Base-by-base conservation (phyloP, 2,797 vertebrate genomes). In the Nothura maculosa region DNA sequence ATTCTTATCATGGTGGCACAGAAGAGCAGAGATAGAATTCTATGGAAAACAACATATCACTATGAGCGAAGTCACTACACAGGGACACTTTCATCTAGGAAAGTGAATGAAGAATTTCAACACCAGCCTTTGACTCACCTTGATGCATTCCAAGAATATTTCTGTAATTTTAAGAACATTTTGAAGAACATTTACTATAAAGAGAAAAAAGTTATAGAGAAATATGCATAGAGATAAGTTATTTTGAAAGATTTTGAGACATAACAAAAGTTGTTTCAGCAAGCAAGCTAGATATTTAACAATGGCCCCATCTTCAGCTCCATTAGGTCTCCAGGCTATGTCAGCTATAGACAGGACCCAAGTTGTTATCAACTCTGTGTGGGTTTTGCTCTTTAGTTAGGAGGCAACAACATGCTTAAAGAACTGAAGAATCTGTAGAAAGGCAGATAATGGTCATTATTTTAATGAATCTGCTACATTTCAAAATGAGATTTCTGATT, bases 381-480 rank as follows among this genome's bases (percentile, higher is more conserved):
- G 25, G 54, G 25, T 70, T 91, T 66, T 54, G 75, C 14, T 57
- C 40, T 85, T 91, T 74, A 89, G 50, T 43, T 58, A 55, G 52
- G 50, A 25, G 74, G n/a, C 57, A 45, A 87, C 74, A 66, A 50
- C 19, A 40, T 8, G 15, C 28, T 81, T 76, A 91, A 91, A 83
- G 27, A 91, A 89, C 60, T 28, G 36, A 57, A 75, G 52, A 40
- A 40, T 55, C 62, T 62, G 36, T 12, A 93, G 79, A 74, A 94
- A 94, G 92, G 43, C 58, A 80, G 88, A 77, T 80, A 81, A 70
- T 94, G 75, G 47, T 81, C 84, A 90, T 67, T 22, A 72, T 78
- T 85, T 89, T 92, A 92, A 90, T 89, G 93, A 88, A 81, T 96
- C 40, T 40, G 93, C 94, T 96, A 91, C 90, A 96, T 85, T 87